Percentiles rank a stretch among this genome's conserved stretches.
These are phyloP conservation scores for Notolabrus celidotus DNA, from an alignment of 2,797 vertebrate genomes.

Conservation along the genomic window DNA sequence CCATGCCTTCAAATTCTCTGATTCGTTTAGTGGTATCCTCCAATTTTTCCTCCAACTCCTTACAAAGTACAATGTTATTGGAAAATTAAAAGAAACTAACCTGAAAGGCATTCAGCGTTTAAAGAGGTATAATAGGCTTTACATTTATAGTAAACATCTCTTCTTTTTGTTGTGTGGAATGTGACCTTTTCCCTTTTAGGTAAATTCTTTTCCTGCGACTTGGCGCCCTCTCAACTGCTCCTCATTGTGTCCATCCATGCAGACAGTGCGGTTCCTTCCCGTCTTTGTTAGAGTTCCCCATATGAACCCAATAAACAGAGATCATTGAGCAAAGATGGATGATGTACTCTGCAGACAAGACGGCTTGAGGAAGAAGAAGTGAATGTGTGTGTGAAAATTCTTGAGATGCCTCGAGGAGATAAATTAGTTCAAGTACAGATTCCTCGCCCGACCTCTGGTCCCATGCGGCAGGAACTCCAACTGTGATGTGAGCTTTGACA, in stretches of 20 bases:
- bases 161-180: conserved; percentile 38
- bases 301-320: conserved; percentile 58
- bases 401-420: conserved; percentile 49
- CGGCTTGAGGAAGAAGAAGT: conserved; percentile 32
- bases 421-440: conserved; percentile 41
- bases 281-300: conserved; percentile 63
- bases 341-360: conserved; percentile 23
- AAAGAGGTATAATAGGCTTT: not conserved
- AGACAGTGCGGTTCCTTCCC: conserved; percentile 70
- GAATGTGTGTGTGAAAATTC: conserved; percentile 52
- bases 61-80: not conserved
- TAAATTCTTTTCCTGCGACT: conserved; percentile 39
- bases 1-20: not conserved
- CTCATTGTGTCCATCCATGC: conserved; percentile 45
- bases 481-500: conserved; percentile 44
- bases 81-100: not conserved
- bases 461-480: conserved; percentile 2
- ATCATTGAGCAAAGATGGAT: conserved; percentile 57
- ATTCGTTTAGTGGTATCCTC: not conserved
- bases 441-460: conserved; percentile 34
- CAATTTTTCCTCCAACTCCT: not conserved
- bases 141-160: not conserved
- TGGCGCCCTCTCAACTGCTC: conserved; percentile 21
- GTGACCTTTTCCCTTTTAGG: conserved; percentile 58
- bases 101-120: not conserved